Percentiles rank a stretch among this genome's conserved stretches.
phyloP scores from a whole-genome alignment of 2,797 vertebrate genomes.

The Sylvilagus floridanus region DNA sequence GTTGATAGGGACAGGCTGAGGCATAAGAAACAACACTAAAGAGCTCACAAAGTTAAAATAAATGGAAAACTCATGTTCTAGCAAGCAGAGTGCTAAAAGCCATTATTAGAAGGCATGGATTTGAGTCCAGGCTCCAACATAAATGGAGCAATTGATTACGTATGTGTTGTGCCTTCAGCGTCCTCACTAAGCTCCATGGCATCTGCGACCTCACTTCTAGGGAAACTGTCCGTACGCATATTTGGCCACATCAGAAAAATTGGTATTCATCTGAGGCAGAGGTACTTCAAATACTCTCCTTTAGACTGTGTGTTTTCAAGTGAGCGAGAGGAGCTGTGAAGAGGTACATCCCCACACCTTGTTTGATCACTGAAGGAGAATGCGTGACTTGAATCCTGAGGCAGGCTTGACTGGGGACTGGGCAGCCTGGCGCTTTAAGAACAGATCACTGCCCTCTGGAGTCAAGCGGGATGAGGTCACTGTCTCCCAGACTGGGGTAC shows the following conservation, averaged over 20 bases:
- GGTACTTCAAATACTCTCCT: neutral
- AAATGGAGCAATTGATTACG: neutral
- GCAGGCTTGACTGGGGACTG: neutral
- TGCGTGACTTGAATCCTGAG: neutral
- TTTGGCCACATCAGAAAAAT: neutral
- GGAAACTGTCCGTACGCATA: neutral
- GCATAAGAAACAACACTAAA: neutral
- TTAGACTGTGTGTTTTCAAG: neutral
- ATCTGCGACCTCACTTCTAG: neutral
- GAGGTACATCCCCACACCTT: no score
- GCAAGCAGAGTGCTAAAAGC: neutral
- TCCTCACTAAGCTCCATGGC: neutral
- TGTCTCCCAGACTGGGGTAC: neutral
- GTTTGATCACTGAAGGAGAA: neutral
- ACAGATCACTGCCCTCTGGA: neutral
- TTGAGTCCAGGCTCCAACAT: neutral
- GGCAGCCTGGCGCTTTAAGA: neutral
- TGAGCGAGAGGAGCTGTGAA: neutral
- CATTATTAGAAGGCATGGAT: neutral
- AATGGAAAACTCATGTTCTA: neutral
- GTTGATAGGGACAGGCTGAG: neutral
- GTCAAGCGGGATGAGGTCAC: neutral
- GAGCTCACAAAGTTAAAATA: neutral
- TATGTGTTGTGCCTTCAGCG: fast-evolving
- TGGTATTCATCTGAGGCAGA: neutral